These are phyloP conservation scores for Parazoanthus swiftii DNA, from an alignment of 92 coral and sea anemone species.

Conservation along the genomic window DNA sequence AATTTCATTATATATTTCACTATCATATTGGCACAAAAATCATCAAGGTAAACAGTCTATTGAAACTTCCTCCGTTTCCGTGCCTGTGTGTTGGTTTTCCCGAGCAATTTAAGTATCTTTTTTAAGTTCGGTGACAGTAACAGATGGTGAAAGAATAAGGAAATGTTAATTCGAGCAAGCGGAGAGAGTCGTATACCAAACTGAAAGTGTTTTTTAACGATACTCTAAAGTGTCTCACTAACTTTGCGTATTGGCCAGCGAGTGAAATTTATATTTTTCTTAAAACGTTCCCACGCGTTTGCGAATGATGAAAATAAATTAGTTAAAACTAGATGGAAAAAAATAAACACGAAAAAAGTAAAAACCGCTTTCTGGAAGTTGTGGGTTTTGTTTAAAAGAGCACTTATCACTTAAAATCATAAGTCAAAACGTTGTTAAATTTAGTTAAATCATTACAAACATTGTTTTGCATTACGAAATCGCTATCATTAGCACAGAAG, in stretches of 20 bases:
- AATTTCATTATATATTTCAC: neutral
- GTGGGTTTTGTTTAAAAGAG: neutral
- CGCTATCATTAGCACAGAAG: neutral
- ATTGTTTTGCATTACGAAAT: neutral
- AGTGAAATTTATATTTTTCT: too few relatives aligned
- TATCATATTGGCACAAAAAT: neutral
- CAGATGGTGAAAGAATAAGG: neutral
- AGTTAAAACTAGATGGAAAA: too few relatives aligned
- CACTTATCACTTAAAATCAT: neutral
- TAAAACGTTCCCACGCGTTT: too few relatives aligned
- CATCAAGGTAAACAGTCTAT: neutral
- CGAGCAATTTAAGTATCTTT: neutral
- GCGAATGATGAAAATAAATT: too few relatives aligned
- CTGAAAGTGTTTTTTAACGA: neutral
- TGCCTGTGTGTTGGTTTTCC: neutral
- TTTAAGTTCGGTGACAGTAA: neutral
- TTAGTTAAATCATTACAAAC: too few relatives aligned
- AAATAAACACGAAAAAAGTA: too few relatives aligned
- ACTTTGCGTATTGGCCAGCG: neutral
- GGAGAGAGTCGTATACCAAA: too few relatives aligned
- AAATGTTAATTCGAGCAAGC: neutral
- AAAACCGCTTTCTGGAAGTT: neutral
- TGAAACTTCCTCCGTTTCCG: neutral
- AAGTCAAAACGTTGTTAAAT: neutral
- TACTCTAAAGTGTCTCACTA: neutral